A percentile compares a stretch with the other conserved stretches of the same genome.
phyloP scores from a whole-genome alignment of 35 echinoderm and acorn worm species.

The Acanthaster planci region DNA sequence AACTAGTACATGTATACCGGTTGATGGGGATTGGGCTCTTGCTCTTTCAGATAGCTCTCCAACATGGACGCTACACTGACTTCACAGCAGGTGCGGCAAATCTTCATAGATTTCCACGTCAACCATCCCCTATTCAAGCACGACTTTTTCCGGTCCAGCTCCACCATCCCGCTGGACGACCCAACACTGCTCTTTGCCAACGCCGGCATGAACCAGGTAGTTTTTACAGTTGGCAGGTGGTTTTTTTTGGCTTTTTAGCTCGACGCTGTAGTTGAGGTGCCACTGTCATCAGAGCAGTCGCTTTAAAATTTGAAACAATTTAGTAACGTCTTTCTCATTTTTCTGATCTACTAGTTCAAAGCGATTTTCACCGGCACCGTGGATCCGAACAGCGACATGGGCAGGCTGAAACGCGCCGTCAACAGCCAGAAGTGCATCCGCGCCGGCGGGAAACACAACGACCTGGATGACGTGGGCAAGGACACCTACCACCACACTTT shows the following conservation, averaged over 20 bases:
- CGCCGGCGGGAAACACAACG: constrained; percentile 99
- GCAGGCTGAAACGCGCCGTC: constrained; percentile 58
- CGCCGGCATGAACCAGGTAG: constrained; percentile 97
- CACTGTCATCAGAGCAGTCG: no score
- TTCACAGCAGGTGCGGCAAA: constrained; percentile 77
- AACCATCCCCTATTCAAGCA: constrained; percentile 64
- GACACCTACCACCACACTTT: constrained; percentile 98
- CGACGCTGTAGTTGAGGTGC: no score
- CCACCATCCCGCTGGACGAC: constrained; percentile 89
- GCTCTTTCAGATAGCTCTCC: not conserved
- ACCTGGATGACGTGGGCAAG: constrained; percentile 94
- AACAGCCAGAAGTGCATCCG: constrained; percentile 99
- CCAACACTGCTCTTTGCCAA: constrained; percentile 94
- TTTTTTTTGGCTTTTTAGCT: no score
- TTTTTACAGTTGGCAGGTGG: no score
- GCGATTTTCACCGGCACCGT: constrained; percentile 92
- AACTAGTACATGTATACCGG: no score
- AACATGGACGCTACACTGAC: constrained; percentile 74
- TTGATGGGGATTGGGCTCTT: no score
- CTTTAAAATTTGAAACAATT: no score
- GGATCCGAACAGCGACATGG: constrained; percentile 95
- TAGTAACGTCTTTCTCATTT: not conserved
- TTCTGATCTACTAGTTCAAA: constrained; percentile 68
- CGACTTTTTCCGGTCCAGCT: constrained; percentile 75
- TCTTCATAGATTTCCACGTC: constrained; percentile 83